A percentile compares a stretch with the other conserved stretches of the same genome.
Conservation (phyloP, 2,888 invertebrate genomes). For the Caenorhabditis sp. region DNA sequence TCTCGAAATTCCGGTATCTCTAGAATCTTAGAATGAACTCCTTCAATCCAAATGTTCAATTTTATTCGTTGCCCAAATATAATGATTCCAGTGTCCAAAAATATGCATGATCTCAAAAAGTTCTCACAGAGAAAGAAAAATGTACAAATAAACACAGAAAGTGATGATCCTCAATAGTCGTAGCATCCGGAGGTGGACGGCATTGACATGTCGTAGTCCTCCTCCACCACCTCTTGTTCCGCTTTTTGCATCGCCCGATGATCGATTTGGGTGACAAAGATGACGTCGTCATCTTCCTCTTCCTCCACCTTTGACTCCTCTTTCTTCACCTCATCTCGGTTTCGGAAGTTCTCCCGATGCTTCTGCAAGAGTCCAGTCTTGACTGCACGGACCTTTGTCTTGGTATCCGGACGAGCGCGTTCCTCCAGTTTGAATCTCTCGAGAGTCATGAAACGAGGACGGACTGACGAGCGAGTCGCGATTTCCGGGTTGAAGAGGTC, state of each 20-base stretch:
- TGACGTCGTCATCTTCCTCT: slow-evolving; percentile 24
- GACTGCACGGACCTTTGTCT: not conserved
- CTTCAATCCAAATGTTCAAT: not conserved
- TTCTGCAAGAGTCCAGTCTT: not conserved
- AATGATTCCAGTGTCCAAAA: too few species aligned
- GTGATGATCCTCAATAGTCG: not conserved
- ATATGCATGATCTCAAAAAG: not conserved
- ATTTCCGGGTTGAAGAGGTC: slow-evolving; percentile 31
- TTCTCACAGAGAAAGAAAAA: slow-evolving; percentile 4
- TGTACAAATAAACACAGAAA: not conserved
- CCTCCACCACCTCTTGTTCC: slow-evolving; percentile 15
- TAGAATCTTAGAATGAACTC: not conserved
- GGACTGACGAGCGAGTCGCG: not conserved
- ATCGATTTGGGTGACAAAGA: slow-evolving; percentile 15
- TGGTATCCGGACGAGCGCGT: not conserved
- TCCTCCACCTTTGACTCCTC: not conserved
- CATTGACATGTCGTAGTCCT: slow-evolving; percentile 17
- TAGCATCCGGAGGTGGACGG: slow-evolving; percentile 30
- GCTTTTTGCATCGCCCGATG: not conserved
- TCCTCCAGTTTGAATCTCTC: slow-evolving; percentile 4
- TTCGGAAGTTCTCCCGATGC: not conserved
- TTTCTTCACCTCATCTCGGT: not conserved
- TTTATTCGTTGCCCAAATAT: not conserved
- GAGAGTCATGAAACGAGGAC: slow-evolving; percentile 42
- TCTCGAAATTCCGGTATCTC: too few species aligned